These are phyloP conservation scores for Meteorus sp. DNA, from an alignment of 1,140 invertebrate species.

Conservation along the genomic window DNA sequence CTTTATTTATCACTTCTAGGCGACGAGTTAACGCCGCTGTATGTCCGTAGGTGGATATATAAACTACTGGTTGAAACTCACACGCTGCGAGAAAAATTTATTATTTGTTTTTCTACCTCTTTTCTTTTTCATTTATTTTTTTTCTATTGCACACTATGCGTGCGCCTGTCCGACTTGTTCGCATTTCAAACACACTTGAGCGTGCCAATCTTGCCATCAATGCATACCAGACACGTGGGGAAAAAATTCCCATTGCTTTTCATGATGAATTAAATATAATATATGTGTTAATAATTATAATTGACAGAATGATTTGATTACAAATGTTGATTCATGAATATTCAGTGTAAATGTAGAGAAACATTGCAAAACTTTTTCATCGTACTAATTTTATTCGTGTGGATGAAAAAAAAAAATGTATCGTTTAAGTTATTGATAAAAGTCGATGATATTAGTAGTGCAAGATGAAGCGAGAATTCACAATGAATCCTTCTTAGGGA, in stretches of 20 bases:
- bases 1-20: conserved; percentile 53
- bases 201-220: conserved; percentile 9
- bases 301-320: conserved; percentile 1
- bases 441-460: too few relatives aligned
- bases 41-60: not conserved
- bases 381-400: too few relatives aligned
- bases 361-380: too few relatives aligned
- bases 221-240: conserved; percentile 11
- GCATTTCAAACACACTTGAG: not conserved
- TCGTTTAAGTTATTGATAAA: too few relatives aligned
- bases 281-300: not conserved
- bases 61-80: conserved; percentile 15
- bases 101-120: not conserved
- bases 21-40: conserved; percentile 21
- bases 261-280: not conserved
- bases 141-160: not conserved
- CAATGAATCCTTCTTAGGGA: not conserved
- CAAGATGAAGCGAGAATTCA: not conserved
- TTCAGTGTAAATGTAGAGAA: too few relatives aligned
- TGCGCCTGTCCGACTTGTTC: not conserved
- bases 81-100: not conserved
- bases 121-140: not conserved
- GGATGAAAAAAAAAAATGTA: too few relatives aligned
- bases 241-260: conserved; percentile 6
- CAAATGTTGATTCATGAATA: too few relatives aligned